Base-by-base conservation (phyloP, 1,140 invertebrate genomes). In the Oncopeltus fasciatus region DNA sequence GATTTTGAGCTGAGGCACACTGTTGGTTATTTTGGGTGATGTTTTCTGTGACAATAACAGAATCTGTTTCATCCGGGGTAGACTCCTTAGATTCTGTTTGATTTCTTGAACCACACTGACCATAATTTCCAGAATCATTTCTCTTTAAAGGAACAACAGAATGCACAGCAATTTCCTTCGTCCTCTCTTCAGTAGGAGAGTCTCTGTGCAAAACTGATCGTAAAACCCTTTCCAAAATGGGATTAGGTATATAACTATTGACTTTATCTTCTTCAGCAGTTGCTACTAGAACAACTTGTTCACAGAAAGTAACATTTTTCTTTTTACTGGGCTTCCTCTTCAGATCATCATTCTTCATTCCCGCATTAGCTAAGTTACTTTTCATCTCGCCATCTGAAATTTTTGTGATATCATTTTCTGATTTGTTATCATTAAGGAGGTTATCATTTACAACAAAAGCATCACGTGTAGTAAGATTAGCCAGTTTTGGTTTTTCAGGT, bases 241-340 rank as follows among this genome's bases (percentile, higher is more conserved):
- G 90, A 76, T 93, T 93, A 0, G 90, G 90, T 70, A 92, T 89
- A 67, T 90, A 91, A 67, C 86, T 87, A 60, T 92, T 88, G 60
- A 90, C 87, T 72, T 92, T 90, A 67, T 90, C 86, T 67, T 94
- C 90, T 69, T 92, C 90, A 0, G 91, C 90, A 18, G 89, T 92
- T 2, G 90, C 89, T 16, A 94, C 91, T 29, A 94, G 74, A 61
- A 91, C 90, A 0, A 95, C 90, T 74, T 93, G 88, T 71, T 95
- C 90, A 68, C 90, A 93, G 72, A 95, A 95, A 0, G 90, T 92
- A 1, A 95, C 92, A 67, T 88, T 91, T 72, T 94, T 94, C 78
- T 94, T 94, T 70, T 90, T 90, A 0, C 74, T 75, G 27, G 74
- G 69, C 8, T 81, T 78, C 60, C 84, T 61, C 21, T 43, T 65